Evolutionary conservation across 1,140 invertebrate species (phyloP), one percentile per base, ranked within the genome.

Genomic region (Drosophila willistoni): DNA sequence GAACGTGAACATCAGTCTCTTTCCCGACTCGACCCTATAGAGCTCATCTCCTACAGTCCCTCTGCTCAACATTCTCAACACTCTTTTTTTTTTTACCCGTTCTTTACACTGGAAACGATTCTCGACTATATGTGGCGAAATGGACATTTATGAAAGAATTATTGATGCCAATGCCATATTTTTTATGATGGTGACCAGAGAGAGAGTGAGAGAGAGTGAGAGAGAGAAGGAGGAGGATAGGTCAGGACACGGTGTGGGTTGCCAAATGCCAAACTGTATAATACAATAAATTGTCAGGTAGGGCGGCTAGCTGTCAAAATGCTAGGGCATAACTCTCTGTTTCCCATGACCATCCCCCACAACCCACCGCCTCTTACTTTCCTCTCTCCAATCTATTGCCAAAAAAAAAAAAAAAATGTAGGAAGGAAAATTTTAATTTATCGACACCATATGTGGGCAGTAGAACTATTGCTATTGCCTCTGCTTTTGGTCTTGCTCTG

Each of bases 101-200:
- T 19, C 44, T 51, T 51, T 51, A 51, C 44, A 51, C 17, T 51
- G 44, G 61, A 29, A 77, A 67, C 76, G 79, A 83, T 87, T 87
- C 84, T 87, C 84, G 70, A 57, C 77, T 83, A 71, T 79, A 90
- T 90, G 87, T 90, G 86, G 79, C 76, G 86, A 90, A 90, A 90
- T 90, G 86, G 86, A 90, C 86, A 90, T 90, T 90, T 90, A 90
- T 90, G 87, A 86, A 90, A 90, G 86, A 90, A 90, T 90, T 90
- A 90, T 90, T 90, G 82, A 90, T 90, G 87, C 77, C 83, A 80
- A 66, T 64, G 71, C 68, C 80, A 87, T 86, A 86, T 86, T 87
- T 87, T 87, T 87, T 87, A 87, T 80, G 83, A 61, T 60, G 73
- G 73, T 68, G 73, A 75, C 71, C 64, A 66, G 63, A 71, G 56